Percentiles rank a stretch among this genome's conserved stretches.
Evolutionary conservation across 2,113 vertebrate genomes (phyloP).

Genomic region (Nothoprocta pentlandii): DNA sequence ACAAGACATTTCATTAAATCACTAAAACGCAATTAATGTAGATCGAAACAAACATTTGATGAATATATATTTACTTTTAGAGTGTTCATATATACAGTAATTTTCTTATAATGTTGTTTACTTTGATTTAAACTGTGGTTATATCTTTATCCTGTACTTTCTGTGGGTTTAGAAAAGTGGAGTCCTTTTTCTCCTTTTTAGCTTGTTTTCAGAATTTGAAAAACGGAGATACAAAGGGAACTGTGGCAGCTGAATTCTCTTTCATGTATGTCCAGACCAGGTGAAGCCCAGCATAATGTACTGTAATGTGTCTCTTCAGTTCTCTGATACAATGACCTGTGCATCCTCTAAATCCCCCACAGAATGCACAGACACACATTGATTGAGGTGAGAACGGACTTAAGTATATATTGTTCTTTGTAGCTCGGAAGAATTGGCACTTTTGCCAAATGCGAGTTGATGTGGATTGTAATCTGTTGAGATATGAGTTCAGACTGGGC

Average conservation of each 20-base stretch:
- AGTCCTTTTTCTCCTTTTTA: slow-evolving; percentile 53
- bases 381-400: slow-evolving; percentile 62
- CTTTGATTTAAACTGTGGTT: slow-evolving; percentile 3
- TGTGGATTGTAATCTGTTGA: slow-evolving; percentile 60
- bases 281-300: slow-evolving; percentile 65
- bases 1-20: slow-evolving; percentile 44
- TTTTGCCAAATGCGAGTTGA: slow-evolving; percentile 50
- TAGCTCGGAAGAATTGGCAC: slow-evolving; percentile 46
- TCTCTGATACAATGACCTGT: slow-evolving; percentile 71
- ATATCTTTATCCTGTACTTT: slow-evolving; percentile 35
- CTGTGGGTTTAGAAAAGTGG: slow-evolving; percentile 46
- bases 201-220: slow-evolving; percentile 70
- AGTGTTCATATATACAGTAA: background rate
- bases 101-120: slow-evolving; percentile 41
- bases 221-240: slow-evolving; percentile 53
- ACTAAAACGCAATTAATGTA: slow-evolving; percentile 40
- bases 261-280: slow-evolving; percentile 68
- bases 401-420: slow-evolving; percentile 65
- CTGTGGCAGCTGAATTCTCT: slow-evolving; percentile 68
- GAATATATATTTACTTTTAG: background rate
- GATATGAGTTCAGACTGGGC: slow-evolving; percentile 11
- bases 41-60: slow-evolving; percentile 43
- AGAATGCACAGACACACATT: slow-evolving; percentile 48
- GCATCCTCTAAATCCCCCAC: slow-evolving; percentile 69
- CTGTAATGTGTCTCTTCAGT: slow-evolving; percentile 64